phyloP scores from a whole-genome alignment of 2,888 invertebrate genomes.

The Euclidia mi region DNA sequence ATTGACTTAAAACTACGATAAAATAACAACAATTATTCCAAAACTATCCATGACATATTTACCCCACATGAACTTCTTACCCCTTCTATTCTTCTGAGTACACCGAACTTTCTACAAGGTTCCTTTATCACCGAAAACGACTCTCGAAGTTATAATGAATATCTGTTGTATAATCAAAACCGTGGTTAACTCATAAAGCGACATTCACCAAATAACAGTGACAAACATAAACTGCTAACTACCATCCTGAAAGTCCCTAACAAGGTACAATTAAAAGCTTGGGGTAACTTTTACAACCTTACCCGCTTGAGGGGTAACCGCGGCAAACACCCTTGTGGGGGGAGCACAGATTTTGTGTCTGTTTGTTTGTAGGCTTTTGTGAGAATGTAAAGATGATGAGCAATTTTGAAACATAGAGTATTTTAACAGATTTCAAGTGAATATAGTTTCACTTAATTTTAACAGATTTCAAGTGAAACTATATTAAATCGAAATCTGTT shows the following conservation, averaged over 20 bases:
- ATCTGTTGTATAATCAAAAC: constrained; percentile 40
- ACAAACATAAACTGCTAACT: constrained; percentile 55
- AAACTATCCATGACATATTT: too few relatives aligned
- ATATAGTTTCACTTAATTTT: too few relatives aligned
- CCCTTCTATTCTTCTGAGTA: too few relatives aligned
- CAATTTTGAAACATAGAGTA: too few relatives aligned
- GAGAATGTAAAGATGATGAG: constrained; percentile 23
- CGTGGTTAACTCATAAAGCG: constrained; percentile 50
- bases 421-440: too few relatives aligned
- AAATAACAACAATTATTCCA: too few relatives aligned
- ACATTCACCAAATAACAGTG: constrained; percentile 44
- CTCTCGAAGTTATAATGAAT: constrained; percentile 23
- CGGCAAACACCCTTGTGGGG: constrained; percentile 32
- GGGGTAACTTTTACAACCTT: constrained; percentile 39
- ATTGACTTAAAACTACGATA: too few relatives aligned
- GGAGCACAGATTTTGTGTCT: constrained; percentile 74
- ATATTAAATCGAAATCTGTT: too few relatives aligned
- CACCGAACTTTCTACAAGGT: not conserved
- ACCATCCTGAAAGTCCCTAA: constrained; percentile 45
- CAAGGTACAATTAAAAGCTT: constrained; percentile 54
- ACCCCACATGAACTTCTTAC: too few relatives aligned
- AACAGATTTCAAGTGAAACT: too few relatives aligned
- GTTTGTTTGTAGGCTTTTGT: constrained; percentile 36
- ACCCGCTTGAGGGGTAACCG: constrained; percentile 24
- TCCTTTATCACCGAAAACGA: not conserved